Percentiles rank a stretch among this genome's conserved stretches.
Conservation (phyloP, 2,113 vertebrate genomes). For the Bettongia penicillata region DNA sequence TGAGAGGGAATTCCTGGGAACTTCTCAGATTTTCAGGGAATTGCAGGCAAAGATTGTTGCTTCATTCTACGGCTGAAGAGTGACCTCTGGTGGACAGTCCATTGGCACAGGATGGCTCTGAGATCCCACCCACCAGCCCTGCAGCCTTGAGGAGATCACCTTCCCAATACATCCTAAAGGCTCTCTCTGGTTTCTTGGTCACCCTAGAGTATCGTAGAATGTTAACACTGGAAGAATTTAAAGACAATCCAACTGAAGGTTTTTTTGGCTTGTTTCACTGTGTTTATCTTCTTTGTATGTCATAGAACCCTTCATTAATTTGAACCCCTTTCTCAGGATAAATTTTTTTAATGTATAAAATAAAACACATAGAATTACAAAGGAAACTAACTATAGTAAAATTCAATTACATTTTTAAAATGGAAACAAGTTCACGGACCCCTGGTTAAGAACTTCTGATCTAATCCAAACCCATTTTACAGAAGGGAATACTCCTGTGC, state of each 20-base stretch:
- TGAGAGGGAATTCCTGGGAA: not conserved
- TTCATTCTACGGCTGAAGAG: not conserved
- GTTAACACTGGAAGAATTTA: not conserved
- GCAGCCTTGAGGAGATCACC: not conserved
- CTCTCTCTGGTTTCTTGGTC: not conserved
- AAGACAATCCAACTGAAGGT: not conserved
- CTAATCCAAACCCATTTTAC: not conserved
- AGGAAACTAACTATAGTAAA: not conserved
- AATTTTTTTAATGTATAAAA: not conserved
- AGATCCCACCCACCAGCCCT: not conserved
- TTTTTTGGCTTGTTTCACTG: not conserved
- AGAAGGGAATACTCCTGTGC: not conserved
- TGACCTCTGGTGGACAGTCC: not conserved
- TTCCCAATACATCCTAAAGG: not conserved
- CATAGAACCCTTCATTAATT: not conserved
- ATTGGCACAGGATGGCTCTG: not conserved
- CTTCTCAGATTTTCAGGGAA: not conserved
- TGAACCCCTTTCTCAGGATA: not conserved
- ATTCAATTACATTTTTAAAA: not conserved
- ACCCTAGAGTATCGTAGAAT: not conserved
- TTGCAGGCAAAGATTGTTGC: not conserved
- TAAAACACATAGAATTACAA: not conserved
- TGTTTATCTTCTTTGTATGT: not conserved
- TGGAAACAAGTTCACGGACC: not conserved
- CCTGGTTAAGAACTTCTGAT: not conserved